Percentiles rank a stretch among this genome's conserved stretches.
Conservation (phyloP, 2,888 invertebrate species). For the Pterostichus madidus region DNA sequence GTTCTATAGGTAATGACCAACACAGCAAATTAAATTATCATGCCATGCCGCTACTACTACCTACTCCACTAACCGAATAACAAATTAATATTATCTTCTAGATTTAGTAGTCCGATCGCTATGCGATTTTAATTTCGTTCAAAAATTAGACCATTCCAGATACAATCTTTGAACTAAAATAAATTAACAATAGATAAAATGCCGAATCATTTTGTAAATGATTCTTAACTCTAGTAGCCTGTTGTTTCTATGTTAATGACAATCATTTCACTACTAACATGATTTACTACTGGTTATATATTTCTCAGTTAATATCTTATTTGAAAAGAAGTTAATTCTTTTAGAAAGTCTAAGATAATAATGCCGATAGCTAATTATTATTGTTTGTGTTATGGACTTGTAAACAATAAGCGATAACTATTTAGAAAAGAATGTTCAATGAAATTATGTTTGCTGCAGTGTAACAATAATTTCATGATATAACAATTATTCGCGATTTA, state of each 20-base stretch:
- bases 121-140: slow-evolving; percentile 38
- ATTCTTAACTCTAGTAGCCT: slow-evolving; percentile 46
- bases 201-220: slow-evolving; percentile 47
- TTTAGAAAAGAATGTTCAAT: slow-evolving; percentile 41
- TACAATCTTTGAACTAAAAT: slow-evolving; percentile 36
- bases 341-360: slow-evolving; percentile 63
- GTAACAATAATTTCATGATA: slow-evolving; percentile 44
- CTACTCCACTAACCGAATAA: slow-evolving; percentile 32
- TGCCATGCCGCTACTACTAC: not conserved
- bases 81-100: slow-evolving; percentile 26
- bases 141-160: slow-evolving; percentile 42
- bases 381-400: slow-evolving; percentile 59
- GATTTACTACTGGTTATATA: slow-evolving; percentile 57
- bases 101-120: slow-evolving; percentile 27
- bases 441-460: slow-evolving; percentile 31
- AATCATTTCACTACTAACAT: slow-evolving; percentile 52
- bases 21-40: slow-evolving; percentile 31
- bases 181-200: slow-evolving; percentile 56
- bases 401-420: slow-evolving; percentile 62
- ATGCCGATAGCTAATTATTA: slow-evolving; percentile 64
- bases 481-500: slow-evolving; percentile 59
- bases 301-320: slow-evolving; percentile 53
- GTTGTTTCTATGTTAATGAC: slow-evolving; percentile 51
- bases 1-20: not conserved
- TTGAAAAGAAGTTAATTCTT: slow-evolving; percentile 58